Conservation (phyloP, 2,113 vertebrate genomes). For the Pholis gunnellus region DNA sequence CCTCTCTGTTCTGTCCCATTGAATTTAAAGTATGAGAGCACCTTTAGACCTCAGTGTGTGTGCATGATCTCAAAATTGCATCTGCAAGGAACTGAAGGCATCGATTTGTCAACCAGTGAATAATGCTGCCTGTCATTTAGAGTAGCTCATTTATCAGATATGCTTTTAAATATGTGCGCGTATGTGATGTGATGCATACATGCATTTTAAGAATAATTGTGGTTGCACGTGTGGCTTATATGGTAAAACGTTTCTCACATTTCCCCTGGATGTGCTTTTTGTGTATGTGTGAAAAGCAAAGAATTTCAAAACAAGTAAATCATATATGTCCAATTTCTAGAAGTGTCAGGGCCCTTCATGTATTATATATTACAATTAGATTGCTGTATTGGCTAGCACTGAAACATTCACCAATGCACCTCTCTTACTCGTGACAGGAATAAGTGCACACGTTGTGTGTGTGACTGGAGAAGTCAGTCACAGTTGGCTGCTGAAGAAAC, state of each 20-base stretch:
- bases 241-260: not conserved
- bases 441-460: not conserved
- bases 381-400: not conserved
- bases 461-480: not conserved
- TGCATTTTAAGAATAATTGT: not conserved
- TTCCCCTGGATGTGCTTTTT: not conserved
- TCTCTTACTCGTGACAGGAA: not conserved
- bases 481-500: not conserved
- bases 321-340: constrained; percentile 16
- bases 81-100: not conserved
- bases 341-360: constrained; percentile 27
- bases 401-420: constrained; percentile 13
- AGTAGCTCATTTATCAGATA: not conserved
- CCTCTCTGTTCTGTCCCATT: not conserved
- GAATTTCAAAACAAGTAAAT: constrained; percentile 13
- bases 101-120: constrained; percentile 22
- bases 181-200: not conserved
- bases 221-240: not conserved
- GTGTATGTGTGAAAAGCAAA: not conserved
- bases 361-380: constrained; percentile 28
- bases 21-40: constrained; percentile 12
- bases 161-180: not conserved
- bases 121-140: not conserved
- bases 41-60: not conserved
- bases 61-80: constrained; percentile 23